Conservation (phyloP, 2,888 invertebrate genomes). For the Caenorhabditis wallacei region DNA sequence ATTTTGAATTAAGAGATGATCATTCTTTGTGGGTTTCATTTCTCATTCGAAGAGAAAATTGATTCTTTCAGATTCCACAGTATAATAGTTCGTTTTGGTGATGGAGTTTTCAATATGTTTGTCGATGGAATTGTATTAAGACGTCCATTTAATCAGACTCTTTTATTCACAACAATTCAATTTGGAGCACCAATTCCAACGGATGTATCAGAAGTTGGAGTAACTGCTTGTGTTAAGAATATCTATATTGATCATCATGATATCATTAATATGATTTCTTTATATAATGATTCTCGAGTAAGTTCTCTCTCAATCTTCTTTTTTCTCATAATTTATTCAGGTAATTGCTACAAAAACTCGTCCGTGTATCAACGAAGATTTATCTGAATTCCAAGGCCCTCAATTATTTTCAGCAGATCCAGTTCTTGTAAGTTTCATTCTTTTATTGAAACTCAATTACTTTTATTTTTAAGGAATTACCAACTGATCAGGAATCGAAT, state of each 20-base stretch:
- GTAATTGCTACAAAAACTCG: conserved; percentile 13
- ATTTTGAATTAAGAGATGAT: conserved; percentile 56
- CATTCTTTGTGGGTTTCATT: conserved; percentile 47
- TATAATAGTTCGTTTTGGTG: conserved; percentile 42
- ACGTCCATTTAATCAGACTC: conserved; percentile 17
- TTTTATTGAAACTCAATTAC: not conserved
- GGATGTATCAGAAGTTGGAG: conserved; percentile 66
- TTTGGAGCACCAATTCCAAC: conserved; percentile 60
- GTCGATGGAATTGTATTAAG: conserved; percentile 44
- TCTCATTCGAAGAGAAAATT: not conserved
- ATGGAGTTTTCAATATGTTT: conserved; percentile 42
- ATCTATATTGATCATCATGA: conserved; percentile 71
- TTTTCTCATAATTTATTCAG: conserved; percentile 1
- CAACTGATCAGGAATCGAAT: conserved; percentile 18
- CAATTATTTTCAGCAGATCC: conserved; percentile 56
- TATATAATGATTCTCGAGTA: conserved; percentile 66
- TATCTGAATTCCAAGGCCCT: conserved; percentile 16
- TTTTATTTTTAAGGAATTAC: conserved; percentile 10
- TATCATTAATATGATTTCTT: conserved; percentile 61
- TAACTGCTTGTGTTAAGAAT: conserved; percentile 72
- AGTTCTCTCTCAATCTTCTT: not conserved
- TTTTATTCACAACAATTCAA: conserved; percentile 57
- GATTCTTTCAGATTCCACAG: conserved; percentile 55
- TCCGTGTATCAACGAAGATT: conserved; percentile 35
- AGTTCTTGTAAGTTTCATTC: conserved; percentile 27